These are phyloP conservation scores for Meta bourneti DNA, from an alignment of 2,888 invertebrate genomes.

Conservation along the genomic window DNA sequence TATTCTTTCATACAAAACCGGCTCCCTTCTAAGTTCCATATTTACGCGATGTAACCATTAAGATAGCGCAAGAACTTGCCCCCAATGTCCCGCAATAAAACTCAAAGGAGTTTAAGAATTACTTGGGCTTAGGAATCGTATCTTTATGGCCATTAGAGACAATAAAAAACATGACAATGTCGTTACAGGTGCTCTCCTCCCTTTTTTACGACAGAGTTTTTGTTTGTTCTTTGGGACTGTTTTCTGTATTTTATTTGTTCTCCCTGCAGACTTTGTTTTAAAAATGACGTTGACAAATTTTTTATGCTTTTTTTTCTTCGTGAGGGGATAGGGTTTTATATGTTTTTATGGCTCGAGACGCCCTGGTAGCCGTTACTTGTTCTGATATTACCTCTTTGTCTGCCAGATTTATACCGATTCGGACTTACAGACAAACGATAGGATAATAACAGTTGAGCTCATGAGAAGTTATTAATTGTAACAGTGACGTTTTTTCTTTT, in stretches of 20 bases:
- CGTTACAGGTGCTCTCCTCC: constrained; percentile 68
- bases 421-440: neutral
- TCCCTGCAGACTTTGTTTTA: constrained; percentile 34
- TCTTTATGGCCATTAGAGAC: constrained; percentile 76
- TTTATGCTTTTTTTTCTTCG: constrained; percentile 7
- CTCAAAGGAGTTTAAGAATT: constrained; percentile 75
- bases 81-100: constrained; percentile 70
- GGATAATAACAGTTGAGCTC: neutral
- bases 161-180: constrained; percentile 75
- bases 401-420: neutral
- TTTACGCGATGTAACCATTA: constrained; percentile 72
- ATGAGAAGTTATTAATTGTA: neutral
- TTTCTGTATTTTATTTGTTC: constrained; percentile 12
- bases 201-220: constrained; percentile 61
- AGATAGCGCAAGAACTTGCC: constrained; percentile 70
- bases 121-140: constrained; percentile 70
- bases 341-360: constrained; percentile 20
- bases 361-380: constrained; percentile 25
- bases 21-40: constrained; percentile 65
- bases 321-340: neutral
- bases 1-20: constrained; percentile 56
- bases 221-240: constrained; percentile 39
- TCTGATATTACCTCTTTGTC: constrained; percentile 30
- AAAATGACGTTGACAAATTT: constrained; percentile 67
- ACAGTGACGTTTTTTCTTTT: no score